phyloP scores from a whole-genome alignment of 2,888 invertebrate species.

The Patella caerulea region DNA sequence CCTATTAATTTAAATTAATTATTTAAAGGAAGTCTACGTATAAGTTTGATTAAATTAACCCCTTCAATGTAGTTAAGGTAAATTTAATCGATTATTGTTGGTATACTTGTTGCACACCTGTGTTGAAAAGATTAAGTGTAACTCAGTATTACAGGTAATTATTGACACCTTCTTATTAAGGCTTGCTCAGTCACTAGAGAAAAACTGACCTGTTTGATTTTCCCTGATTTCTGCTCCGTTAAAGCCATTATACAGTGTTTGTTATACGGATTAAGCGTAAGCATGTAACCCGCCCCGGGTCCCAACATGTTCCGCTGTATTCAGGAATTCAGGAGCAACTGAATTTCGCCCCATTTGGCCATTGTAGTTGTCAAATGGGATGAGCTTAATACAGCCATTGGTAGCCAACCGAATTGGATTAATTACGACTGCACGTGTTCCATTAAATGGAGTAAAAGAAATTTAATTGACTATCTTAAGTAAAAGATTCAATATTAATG shows the following conservation, averaged over 20 bases:
- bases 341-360: not conserved
- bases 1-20: too few relatives aligned
- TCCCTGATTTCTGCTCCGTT: not conserved
- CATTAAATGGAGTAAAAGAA: not conserved
- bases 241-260: conserved; percentile 4
- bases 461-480: not conserved
- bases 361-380: not conserved
- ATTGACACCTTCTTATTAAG: conserved; percentile 1
- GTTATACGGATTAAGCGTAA: not conserved
- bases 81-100: too few relatives aligned
- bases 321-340: too few relatives aligned
- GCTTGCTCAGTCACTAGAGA: not conserved
- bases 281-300: conserved; percentile 7
- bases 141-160: not conserved
- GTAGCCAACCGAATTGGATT: not conserved
- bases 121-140: conserved; percentile 1
- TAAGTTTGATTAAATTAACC: too few relatives aligned
- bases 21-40: too few relatives aligned
- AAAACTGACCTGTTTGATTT: not conserved
- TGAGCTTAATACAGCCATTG: not conserved
- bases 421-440: conserved; percentile 5
- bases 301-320: too few relatives aligned
- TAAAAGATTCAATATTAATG: not conserved
- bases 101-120: not conserved
- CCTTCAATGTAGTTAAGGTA: too few relatives aligned